phyloP scores from a whole-genome alignment of 2,888 invertebrate genomes.

The Amphiduros pacificus region DNA sequence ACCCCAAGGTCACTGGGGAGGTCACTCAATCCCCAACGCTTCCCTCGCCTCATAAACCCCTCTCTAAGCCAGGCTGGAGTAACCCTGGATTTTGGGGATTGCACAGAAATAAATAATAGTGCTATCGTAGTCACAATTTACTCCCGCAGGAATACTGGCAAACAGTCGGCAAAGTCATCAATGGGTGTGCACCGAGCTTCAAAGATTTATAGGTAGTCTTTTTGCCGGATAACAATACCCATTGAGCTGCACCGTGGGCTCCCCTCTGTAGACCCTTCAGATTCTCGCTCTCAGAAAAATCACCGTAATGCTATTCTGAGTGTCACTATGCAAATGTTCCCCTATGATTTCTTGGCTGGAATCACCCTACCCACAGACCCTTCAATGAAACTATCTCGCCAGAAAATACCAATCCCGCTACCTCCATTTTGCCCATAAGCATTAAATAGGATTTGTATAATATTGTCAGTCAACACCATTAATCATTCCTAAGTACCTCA shows the following conservation, averaged over 20 bases:
- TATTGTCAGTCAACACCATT: background rate
- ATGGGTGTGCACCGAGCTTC: background rate
- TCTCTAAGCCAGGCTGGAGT: too few relatives aligned
- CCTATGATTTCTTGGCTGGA: background rate
- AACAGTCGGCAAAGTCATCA: background rate
- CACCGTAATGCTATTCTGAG: background rate
- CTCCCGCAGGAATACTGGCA: background rate
- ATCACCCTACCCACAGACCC: too few relatives aligned
- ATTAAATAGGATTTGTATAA: conserved; percentile 3
- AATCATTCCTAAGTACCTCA: background rate
- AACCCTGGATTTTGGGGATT: too few relatives aligned
- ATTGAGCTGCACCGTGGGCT: background rate
- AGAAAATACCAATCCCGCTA: too few relatives aligned
- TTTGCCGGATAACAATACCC: background rate
- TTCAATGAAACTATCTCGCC: too few relatives aligned
- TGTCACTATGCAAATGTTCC: background rate
- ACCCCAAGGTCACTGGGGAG: too few relatives aligned
- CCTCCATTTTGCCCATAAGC: too few relatives aligned
- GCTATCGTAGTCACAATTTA: background rate
- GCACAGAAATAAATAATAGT: background rate
- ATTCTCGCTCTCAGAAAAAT: background rate
- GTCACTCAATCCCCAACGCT: too few relatives aligned
- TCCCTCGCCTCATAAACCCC: too few relatives aligned
- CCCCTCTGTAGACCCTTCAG: background rate
- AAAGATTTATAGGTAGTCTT: background rate